Percentiles rank a stretch among this genome's conserved stretches.
Conservation (phyloP, 2,113 vertebrate species). For the Clinocottus analis region DNA sequence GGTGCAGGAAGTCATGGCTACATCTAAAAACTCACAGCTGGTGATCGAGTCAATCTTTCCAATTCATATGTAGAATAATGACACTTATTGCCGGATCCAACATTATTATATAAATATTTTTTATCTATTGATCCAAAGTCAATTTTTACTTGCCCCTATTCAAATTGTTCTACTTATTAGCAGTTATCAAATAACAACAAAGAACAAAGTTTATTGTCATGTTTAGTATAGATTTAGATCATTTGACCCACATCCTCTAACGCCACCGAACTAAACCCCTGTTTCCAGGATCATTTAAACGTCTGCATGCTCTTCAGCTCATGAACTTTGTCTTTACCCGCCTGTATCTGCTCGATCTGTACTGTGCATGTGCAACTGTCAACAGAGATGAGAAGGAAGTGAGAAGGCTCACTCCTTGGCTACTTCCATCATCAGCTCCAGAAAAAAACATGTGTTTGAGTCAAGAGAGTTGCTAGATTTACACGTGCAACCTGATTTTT, state of each 20-base stretch:
- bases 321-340: background rate
- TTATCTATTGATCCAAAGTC: no score
- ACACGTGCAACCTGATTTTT: background rate
- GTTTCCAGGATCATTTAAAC: background rate
- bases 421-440: background rate
- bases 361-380: background rate
- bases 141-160: background rate
- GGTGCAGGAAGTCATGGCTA: slow-evolving; percentile 40
- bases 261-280: background rate
- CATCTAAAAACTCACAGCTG: slow-evolving; percentile 61
- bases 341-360: background rate
- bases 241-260: background rate
- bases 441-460: background rate
- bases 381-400: background rate
- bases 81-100: background rate
- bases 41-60: slow-evolving; percentile 56
- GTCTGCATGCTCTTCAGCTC: background rate
- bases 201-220: background rate
- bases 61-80: slow-evolving; percentile 50
- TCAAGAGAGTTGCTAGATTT: background rate
- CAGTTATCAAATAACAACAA: background rate
- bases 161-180: background rate
- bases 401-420: background rate
- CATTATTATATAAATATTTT: no score
- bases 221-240: background rate